These are phyloP conservation scores for Trachymyrmex cornetzi DNA, from an alignment of 1,140 invertebrate species.

Conservation along the genomic window DNA sequence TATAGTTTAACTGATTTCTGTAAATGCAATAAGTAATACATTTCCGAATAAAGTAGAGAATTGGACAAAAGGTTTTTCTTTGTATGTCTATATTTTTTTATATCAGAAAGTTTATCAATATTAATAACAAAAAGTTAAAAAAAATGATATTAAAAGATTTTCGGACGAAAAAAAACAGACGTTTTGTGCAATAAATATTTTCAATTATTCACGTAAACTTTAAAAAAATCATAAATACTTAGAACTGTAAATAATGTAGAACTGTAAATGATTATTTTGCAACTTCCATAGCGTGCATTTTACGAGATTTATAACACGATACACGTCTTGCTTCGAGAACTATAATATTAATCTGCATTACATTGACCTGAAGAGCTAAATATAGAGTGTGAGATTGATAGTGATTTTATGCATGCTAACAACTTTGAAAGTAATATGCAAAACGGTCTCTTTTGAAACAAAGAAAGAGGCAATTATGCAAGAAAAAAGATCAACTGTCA, in stretches of 20 bases:
- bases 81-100: not conserved
- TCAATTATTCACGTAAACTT: not conserved
- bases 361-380: slow-evolving; percentile 27
- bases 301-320: slow-evolving; percentile 20
- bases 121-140: not conserved
- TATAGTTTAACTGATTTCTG: not conserved
- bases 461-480: slow-evolving; percentile 17
- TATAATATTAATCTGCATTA: slow-evolving; percentile 50
- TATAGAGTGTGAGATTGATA: slow-evolving; percentile 44
- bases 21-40: slow-evolving; percentile 16
- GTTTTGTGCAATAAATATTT: not conserved
- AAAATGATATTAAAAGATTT: not conserved
- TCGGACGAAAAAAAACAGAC: not conserved
- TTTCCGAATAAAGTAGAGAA: not conserved
- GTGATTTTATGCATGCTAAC: slow-evolving; percentile 54
- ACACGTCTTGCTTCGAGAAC: not conserved
- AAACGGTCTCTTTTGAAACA: slow-evolving; percentile 5
- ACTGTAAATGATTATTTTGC: not conserved
- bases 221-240: not conserved
- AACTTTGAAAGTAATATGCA: slow-evolving; percentile 44
- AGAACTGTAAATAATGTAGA: not conserved
- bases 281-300: not conserved
- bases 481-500: slow-evolving; percentile 15
- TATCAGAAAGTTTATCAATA: not conserved
- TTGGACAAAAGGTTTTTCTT: not conserved